These are phyloP conservation scores for Oceanodroma leucorhoa DNA, from an alignment of 2,797 vertebrate genomes.

Conservation along the genomic window DNA sequence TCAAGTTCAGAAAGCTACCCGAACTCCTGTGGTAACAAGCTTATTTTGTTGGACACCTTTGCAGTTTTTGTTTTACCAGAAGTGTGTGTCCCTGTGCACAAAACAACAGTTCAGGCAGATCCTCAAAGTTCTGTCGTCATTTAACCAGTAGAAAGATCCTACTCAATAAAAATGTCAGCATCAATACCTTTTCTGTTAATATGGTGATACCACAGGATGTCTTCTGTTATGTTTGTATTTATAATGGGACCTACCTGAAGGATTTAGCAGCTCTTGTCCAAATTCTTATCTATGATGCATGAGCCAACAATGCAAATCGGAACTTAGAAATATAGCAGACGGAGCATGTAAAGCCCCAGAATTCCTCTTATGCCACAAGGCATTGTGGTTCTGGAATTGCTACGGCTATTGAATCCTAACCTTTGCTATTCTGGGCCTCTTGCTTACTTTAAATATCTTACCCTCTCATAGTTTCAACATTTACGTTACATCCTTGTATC, in stretches of 20 bases:
- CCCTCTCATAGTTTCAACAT: neutral
- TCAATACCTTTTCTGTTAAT: neutral
- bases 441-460: neutral
- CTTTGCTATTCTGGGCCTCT: neutral
- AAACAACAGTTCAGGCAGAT: neutral
- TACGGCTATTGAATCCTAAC: neutral
- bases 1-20: neutral
- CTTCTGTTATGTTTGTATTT: neutral
- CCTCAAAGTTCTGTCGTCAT: neutral
- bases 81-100: neutral
- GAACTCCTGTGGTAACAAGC: neutral
- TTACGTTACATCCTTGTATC: neutral
- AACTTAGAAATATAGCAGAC: neutral
- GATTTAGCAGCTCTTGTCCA: neutral
- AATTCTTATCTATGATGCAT: neutral
- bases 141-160: neutral
- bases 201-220: neutral
- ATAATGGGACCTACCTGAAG: neutral
- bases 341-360: neutral
- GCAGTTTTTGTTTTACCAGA: neutral
- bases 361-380: neutral
- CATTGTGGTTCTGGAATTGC: neutral
- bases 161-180: rapidly evolving
- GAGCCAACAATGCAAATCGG: neutral
- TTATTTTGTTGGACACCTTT: neutral